Conservation (phyloP, 1,140 invertebrate genomes). For the Rhopalosiphum maidis region DNA sequence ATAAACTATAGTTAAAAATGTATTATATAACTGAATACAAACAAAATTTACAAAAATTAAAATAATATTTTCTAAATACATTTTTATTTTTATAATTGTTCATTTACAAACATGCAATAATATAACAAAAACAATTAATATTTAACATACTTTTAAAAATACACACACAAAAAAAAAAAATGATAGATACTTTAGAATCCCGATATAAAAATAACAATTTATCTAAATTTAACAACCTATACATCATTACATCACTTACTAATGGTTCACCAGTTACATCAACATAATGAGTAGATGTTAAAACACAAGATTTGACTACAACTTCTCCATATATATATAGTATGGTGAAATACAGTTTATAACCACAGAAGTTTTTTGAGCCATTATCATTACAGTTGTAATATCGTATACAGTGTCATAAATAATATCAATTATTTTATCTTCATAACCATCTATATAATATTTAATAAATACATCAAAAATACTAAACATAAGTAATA, state of each 20-base stretch:
- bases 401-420: slow-evolving; percentile 80
- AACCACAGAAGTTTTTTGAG: slow-evolving; percentile 74
- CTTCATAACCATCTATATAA: slow-evolving; percentile 58
- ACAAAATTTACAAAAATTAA: neutral
- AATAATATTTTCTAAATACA: neutral
- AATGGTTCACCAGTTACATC: slow-evolving; percentile 91
- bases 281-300: slow-evolving; percentile 81
- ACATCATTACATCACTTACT: slow-evolving; percentile 62
- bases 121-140: neutral
- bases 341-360: slow-evolving; percentile 92
- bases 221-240: slow-evolving; percentile 11
- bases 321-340: slow-evolving; percentile 85
- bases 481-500: neutral
- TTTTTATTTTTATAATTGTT: neutral
- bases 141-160: neutral
- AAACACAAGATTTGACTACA: slow-evolving; percentile 87
- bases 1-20: slow-evolving; percentile 71
- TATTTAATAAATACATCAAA: slow-evolving; percentile 27
- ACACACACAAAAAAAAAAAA: neutral
- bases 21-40: neutral
- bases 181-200: neutral
- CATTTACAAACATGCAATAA: neutral
- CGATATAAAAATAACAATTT: neutral
- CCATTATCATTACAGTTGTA: slow-evolving; percentile 78
- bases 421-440: slow-evolving; percentile 69